Base-by-base conservation (phyloP, 53 echinoderm and acorn worm species). In the Holothuria scabra region DNA sequence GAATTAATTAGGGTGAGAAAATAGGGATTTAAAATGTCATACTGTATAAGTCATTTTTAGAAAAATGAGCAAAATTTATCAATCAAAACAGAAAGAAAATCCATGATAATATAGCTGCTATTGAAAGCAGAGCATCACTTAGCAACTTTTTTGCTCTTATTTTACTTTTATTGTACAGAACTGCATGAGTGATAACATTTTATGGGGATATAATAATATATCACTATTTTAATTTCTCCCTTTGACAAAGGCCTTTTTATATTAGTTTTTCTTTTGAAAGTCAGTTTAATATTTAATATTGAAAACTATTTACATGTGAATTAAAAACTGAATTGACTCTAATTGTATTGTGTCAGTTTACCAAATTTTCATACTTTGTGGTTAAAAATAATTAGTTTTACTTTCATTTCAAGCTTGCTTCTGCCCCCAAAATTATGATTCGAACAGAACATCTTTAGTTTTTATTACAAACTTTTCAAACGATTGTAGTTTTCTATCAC, bases 201-300 rank as follows among this genome's bases (percentile, higher is more conserved):
- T 23, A 44, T 46, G 23, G 22, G 46, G n/a, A 22, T 38, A 72
- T 44, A 44, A 72, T 72, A 44, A 24, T 46, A 46, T 72, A 67
- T 37, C 33, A 72, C 72, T 44, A 44, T 72, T 44, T 72, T 72
- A 72, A 72, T 72, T 72, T 72, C 72, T 72, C 48, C 46, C 37
- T 72, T 44, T 72, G 72, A 72, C 24, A 72, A 44, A 44, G 29
- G 32, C 35, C n/a, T 72, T 28, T 72, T 72, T 72, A 72, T 24
- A 72, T n/a, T 25, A 23, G 24, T 34, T 38, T 25, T 34, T 25
- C 72, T 46, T 26, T 72, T 72, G 72, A 72, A 72, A 72, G 44
- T 72, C 25, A 72, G 72, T 72, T 72, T 72, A 72, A 72, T 72
- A 72, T 72, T 72, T 72, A 72, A 72, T 72, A 72, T 44, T 72